A percentile compares a stretch with the other conserved stretches of the same genome.
These are phyloP conservation scores for Halcyon badia DNA, from an alignment of 2,797 vertebrate species.

Conservation along the genomic window DNA sequence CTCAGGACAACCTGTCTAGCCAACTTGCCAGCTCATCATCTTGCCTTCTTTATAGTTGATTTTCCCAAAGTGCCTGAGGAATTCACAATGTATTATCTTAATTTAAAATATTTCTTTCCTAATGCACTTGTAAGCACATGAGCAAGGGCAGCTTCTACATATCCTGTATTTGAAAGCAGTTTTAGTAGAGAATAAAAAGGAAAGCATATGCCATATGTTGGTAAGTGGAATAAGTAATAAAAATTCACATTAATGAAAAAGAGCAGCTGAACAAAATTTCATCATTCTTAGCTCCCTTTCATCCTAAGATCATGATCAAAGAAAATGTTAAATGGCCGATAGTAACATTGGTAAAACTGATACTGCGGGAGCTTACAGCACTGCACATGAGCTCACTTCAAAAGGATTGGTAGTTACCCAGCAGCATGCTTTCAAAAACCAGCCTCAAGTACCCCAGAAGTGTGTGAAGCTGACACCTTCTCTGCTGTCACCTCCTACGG, in stretches of 20 bases:
- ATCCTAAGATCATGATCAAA: constrained; percentile 14
- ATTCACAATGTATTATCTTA: not conserved
- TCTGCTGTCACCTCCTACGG: not conserved
- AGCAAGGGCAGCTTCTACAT: constrained; percentile 5
- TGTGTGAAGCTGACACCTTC: not conserved
- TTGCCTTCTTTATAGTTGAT: not conserved
- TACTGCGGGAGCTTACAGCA: not conserved
- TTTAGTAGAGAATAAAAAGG: constrained; percentile 29
- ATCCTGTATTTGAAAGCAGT: constrained; percentile 23
- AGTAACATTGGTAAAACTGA: not conserved
- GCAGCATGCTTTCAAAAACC: not conserved
- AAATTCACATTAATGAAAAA: constrained; percentile 12
- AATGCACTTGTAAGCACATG: constrained; percentile 35
- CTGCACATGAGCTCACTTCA: not conserved
- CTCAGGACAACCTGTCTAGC: not conserved
- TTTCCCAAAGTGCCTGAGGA: not conserved
- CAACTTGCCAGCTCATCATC: not conserved
- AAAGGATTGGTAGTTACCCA: not conserved
- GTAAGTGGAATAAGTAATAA: constrained; percentile 30
- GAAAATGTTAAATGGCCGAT: not conserved
- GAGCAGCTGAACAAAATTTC: constrained; percentile 11
- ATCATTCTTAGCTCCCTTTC: not conserved
- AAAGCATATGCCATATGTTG: not conserved
- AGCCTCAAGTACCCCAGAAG: not conserved
- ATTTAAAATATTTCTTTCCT: constrained; percentile 30